These are phyloP conservation scores for Steatornis caripensis DNA, from an alignment of 2,113 vertebrate genomes.

Conservation along the genomic window DNA sequence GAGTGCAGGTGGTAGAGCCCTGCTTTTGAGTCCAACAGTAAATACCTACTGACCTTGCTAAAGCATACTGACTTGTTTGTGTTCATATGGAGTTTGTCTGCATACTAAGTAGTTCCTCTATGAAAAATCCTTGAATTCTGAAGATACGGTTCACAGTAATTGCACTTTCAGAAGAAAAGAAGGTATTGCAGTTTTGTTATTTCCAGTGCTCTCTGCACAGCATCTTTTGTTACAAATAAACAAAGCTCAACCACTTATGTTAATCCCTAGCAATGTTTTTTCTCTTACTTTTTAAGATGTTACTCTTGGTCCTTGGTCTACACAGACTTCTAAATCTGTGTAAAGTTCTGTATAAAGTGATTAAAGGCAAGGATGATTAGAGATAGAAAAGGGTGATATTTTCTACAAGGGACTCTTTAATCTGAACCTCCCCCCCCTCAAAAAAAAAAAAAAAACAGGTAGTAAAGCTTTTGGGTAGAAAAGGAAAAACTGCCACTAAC, in stretches of 20 bases:
- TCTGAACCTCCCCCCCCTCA: too few relatives aligned
- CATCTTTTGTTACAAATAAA: background rate
- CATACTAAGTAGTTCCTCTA: background rate
- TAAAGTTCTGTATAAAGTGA: background rate
- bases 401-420: background rate
- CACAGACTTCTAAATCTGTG: background rate
- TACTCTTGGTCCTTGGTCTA: background rate
- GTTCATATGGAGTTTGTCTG: fast-evolving
- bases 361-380: background rate
- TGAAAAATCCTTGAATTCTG: background rate
- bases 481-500: background rate
- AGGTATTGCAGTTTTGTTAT: background rate
- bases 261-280: background rate
- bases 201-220: background rate
- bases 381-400: background rate
- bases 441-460: too few relatives aligned
- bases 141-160: background rate
- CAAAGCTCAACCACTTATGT: background rate
- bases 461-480: background rate
- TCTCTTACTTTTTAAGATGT: background rate
- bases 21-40: fast-evolving
- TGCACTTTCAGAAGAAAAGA: background rate
- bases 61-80: background rate
- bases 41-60: background rate
- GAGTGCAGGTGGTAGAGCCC: background rate